Conservation (phyloP, 2,888 invertebrate species). For the Drosophila emarginata region DNA sequence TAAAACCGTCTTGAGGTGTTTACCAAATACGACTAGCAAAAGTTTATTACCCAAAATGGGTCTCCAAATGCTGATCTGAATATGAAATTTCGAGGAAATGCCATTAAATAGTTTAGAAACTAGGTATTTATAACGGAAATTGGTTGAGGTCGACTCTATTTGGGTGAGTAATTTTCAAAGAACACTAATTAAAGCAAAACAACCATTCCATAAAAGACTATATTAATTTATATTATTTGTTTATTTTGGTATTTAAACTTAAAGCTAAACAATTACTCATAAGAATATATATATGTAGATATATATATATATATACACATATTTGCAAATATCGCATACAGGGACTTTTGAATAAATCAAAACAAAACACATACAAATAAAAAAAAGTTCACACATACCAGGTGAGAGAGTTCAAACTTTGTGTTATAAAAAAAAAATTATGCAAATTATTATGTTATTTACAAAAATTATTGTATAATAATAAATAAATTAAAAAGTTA, state of each 20-base stretch:
- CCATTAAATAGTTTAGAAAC: neutral
- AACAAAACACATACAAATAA: slow-evolving; percentile 47
- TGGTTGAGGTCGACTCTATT: neutral
- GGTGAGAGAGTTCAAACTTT: slow-evolving; percentile 36
- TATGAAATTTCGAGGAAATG: slow-evolving; percentile 1
- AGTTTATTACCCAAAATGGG: slow-evolving; percentile 48
- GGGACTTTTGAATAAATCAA: slow-evolving; percentile 75
- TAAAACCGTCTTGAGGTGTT: slow-evolving; percentile 42
- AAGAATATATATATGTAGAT: neutral
- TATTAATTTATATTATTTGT: slow-evolving; percentile 36
- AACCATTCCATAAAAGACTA: neutral
- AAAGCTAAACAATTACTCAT: slow-evolving; percentile 51
- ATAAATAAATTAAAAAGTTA: slow-evolving; percentile 67
- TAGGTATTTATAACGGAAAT: slow-evolving; percentile 7
- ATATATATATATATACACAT: slow-evolving; percentile 52
- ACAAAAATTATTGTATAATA: slow-evolving; percentile 55
- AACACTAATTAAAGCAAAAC: neutral
- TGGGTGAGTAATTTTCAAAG: neutral
- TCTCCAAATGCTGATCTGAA: slow-evolving; percentile 5
- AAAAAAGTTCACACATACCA: slow-evolving; percentile 52
- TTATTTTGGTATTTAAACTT: slow-evolving; percentile 41
- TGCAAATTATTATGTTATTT: slow-evolving; percentile 56
- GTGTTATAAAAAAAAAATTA: slow-evolving; percentile 24
- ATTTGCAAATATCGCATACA: slow-evolving; percentile 81
- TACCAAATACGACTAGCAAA: slow-evolving; percentile 57